Conservation (phyloP, 2,113 vertebrate species). For the Ceyx cyanopectus region DNA sequence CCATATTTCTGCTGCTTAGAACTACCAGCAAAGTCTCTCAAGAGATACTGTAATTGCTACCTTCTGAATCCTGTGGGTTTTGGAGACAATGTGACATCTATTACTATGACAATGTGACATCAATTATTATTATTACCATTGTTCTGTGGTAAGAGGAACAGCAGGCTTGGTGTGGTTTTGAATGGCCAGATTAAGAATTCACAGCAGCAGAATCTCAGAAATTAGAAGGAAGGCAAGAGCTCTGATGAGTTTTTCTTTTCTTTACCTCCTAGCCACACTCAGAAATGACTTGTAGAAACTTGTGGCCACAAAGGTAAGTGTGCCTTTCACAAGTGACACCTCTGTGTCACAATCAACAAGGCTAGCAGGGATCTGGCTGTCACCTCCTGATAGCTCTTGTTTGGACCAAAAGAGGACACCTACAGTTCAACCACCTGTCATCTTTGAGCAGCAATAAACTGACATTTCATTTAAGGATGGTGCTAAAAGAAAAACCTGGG, state of each 20-base stretch:
- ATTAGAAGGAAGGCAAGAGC: not conserved
- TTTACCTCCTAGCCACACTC: not conserved
- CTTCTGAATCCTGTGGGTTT: not conserved
- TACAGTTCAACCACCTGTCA: not conserved
- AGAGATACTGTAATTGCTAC: not conserved
- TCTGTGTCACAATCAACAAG: not conserved
- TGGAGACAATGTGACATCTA: not conserved
- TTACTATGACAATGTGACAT: not conserved
- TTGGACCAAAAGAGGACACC: not conserved
- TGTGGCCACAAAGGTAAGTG: not conserved
- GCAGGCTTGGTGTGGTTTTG: not conserved
- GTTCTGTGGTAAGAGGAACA: not conserved
- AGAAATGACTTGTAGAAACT: fast-evolving
- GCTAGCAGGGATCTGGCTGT: not conserved
- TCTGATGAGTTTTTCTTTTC: not conserved
- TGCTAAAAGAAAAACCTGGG: not conserved
- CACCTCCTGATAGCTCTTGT: not conserved
- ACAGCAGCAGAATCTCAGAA: not conserved
- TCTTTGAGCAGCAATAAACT: not conserved
- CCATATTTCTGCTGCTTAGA: not conserved
- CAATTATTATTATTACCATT: not conserved
- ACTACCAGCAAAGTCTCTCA: not conserved
- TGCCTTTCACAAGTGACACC: not conserved
- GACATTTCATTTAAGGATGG: not conserved
- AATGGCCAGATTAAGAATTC: not conserved